Evolutionary conservation across 2,888 invertebrate species (phyloP).

Genomic region (Tinea pellionella): DNA sequence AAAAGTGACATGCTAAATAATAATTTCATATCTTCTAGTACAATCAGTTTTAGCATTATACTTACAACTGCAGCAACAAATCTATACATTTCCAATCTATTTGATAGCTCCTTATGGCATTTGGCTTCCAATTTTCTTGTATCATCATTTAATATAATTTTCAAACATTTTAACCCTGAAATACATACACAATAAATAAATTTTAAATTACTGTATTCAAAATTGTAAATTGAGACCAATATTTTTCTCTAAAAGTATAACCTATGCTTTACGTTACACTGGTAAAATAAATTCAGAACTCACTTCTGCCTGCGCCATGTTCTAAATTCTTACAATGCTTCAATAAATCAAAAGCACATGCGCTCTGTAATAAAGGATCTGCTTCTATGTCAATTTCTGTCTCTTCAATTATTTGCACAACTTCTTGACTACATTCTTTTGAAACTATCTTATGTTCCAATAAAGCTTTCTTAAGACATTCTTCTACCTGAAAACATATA

Average conservation of each 20-base stretch:
- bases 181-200: no score
- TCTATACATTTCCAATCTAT: conserved; percentile 90
- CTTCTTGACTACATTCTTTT: conserved; percentile 82
- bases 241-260: no score
- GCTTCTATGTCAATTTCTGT: conserved; percentile 94
- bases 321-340: conserved; percentile 83
- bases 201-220: no score
- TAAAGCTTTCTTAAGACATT: conserved; percentile 90
- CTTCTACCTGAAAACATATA: conserved; percentile 75
- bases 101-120: conserved; percentile 83
- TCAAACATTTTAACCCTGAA: conserved; percentile 82
- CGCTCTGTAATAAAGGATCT: conserved; percentile 90
- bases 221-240: no score
- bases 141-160: conserved; percentile 74
- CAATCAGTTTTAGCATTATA: background rate
- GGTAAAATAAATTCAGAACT: conserved; percentile 42
- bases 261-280: no score
- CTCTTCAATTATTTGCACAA: conserved; percentile 89
- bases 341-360: conserved; percentile 86
- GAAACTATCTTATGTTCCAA: conserved; percentile 79
- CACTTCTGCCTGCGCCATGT: conserved; percentile 92
- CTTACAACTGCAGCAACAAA: conserved; percentile 76
- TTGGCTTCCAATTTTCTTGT: conserved; percentile 78
- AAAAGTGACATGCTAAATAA: no score
- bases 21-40: no score